Evolutionary conservation across 2,113 vertebrate species (phyloP).

Genomic region (Hydrolagus affinis): DNA sequence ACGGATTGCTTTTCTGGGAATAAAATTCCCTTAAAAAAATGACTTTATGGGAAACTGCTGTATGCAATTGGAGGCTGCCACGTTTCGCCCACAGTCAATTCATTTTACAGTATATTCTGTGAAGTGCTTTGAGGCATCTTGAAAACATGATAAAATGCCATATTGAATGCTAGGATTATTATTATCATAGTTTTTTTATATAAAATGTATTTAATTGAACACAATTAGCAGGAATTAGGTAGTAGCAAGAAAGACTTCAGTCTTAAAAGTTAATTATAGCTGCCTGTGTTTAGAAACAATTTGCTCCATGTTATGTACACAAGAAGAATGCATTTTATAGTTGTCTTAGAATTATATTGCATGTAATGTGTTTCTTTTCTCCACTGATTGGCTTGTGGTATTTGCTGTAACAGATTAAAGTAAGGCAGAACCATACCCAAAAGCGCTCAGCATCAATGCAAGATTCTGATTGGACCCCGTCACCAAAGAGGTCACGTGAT

Average conservation of each 20-base stretch:
- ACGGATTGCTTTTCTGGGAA: too few relatives aligned
- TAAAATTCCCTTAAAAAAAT: too few relatives aligned
- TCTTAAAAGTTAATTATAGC: background rate
- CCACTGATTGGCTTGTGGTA: background rate
- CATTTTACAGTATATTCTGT: too few relatives aligned
- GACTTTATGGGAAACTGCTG: too few relatives aligned
- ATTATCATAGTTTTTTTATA: too few relatives aligned
- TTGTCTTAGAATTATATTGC: background rate
- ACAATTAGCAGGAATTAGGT: too few relatives aligned
- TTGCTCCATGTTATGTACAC: background rate
- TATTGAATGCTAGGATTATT: too few relatives aligned
- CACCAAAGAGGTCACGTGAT: conserved; percentile 53
- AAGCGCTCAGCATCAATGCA: conserved; percentile 41
- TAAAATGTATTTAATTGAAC: too few relatives aligned
- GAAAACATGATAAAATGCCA: too few relatives aligned
- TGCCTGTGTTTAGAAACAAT: background rate
- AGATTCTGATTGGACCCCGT: conserved; percentile 40
- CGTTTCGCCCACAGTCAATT: too few relatives aligned
- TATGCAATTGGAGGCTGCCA: too few relatives aligned
- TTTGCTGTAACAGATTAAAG: conserved; percentile 12
- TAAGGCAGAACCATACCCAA: conserved; percentile 9
- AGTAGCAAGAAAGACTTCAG: background rate
- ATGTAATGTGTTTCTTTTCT: background rate
- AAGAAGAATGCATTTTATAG: background rate
- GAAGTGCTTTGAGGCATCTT: too few relatives aligned